Percentiles rank a stretch among this genome's conserved stretches.
Evolutionary conservation across 2,113 vertebrate species (phyloP).

Genomic region (Gadus macrocephalus): DNA sequence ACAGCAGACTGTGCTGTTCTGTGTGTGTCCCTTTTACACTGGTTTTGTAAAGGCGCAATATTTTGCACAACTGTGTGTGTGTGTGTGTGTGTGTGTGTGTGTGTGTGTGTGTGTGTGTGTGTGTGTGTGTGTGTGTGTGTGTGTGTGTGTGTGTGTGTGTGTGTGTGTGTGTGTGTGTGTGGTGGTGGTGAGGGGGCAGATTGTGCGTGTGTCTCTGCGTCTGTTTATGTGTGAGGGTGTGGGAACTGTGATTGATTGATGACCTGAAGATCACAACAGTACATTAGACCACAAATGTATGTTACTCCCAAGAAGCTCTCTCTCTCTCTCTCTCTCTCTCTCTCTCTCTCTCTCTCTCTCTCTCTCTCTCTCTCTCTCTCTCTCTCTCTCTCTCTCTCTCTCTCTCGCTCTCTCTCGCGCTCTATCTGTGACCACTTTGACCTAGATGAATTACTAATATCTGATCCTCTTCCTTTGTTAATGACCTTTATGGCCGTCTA

Average conservation of each 20-base stretch:
- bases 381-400: constrained; percentile 10
- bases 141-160: constrained; percentile 7
- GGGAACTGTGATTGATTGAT: constrained; percentile 55
- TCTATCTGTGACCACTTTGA: constrained; percentile 37
- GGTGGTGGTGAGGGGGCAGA: constrained; percentile 2
- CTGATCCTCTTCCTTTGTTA: constrained; percentile 67
- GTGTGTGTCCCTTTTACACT: not conserved
- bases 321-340: no score
- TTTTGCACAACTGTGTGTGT: not conserved
- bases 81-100: constrained; percentile 4
- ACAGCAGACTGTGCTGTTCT: no score
- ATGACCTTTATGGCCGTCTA: constrained; percentile 52
- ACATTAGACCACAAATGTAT: constrained; percentile 62
- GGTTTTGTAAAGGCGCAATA: not conserved
- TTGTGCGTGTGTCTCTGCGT: constrained; percentile 12
- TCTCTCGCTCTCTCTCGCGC: constrained; percentile 18
- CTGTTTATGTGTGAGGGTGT: constrained; percentile 10
- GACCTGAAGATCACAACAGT: constrained; percentile 56
- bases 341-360: no score
- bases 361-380: constrained; percentile 7
- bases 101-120: constrained; percentile 4
- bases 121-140: constrained; percentile 17
- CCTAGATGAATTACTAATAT: constrained; percentile 68
- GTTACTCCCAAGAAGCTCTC: constrained; percentile 1
- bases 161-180: constrained; percentile 4